These are phyloP conservation scores for Clitarchus hookeri DNA, from an alignment of 2,888 invertebrate genomes.

Conservation along the genomic window DNA sequence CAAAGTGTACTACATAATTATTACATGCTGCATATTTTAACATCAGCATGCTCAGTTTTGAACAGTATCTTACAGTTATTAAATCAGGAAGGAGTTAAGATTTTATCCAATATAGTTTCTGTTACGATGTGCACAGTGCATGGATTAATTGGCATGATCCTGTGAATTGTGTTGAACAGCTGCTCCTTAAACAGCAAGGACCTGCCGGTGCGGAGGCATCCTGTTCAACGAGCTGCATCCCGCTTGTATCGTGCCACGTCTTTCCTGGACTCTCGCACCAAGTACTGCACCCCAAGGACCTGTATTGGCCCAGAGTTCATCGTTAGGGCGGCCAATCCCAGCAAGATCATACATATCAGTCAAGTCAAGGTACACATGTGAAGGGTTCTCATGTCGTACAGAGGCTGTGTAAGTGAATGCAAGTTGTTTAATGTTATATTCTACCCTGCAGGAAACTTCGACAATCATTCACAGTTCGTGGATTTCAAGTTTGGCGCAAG, in stretches of 20 bases:
- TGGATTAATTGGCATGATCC: neutral
- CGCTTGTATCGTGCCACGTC: slow-evolving; percentile 64
- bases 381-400: neutral
- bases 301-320: slow-evolving; percentile 75
- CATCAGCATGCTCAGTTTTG: no score
- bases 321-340: slow-evolving; percentile 69
- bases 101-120: no score
- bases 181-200: slow-evolving; percentile 19
- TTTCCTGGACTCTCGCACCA: slow-evolving; percentile 33
- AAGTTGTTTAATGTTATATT: no score
- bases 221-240: slow-evolving; percentile 73
- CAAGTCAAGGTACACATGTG: slow-evolving; percentile 41
- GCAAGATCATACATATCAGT: slow-evolving; percentile 64
- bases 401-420: neutral
- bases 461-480: no score
- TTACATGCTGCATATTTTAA: no score
- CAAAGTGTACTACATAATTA: no score
- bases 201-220: slow-evolving; percentile 55
- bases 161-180: neutral
- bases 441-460: no score
- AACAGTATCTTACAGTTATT: no score
- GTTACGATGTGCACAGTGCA: no score
- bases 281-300: slow-evolving; percentile 47
- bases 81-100: no score
- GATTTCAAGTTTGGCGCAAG: no score